Conservation (phyloP, 2,888 invertebrate species). For the Hesperia comma region DNA sequence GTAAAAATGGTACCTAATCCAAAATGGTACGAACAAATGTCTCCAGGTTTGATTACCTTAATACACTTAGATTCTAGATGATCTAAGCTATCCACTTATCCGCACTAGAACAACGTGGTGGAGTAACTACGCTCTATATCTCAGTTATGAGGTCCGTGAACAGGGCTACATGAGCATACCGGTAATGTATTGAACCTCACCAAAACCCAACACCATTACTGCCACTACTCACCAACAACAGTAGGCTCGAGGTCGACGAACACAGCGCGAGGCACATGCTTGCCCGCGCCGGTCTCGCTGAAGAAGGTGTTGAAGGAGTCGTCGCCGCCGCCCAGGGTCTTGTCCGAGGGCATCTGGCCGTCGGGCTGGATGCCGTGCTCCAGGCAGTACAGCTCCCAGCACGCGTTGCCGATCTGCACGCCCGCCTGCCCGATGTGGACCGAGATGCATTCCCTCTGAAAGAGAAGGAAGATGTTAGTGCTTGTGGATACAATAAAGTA, state of each 20-base stretch:
- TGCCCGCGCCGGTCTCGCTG: conserved; percentile 89
- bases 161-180: too few species aligned
- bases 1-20: too few species aligned
- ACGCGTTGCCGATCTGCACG: conserved; percentile 93
- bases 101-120: too few species aligned
- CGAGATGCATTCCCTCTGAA: conserved; percentile 93
- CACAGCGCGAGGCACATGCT: conserved; percentile 94
- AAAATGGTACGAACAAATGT: too few species aligned
- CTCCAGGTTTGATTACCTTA: too few species aligned
- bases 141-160: too few species aligned
- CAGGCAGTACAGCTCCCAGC: conserved; percentile 93
- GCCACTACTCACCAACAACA: conserved; percentile 88
- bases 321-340: conserved; percentile 88
- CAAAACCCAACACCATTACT: too few species aligned
- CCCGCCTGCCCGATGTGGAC: conserved; percentile 94
- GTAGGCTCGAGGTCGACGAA: conserved; percentile 97
- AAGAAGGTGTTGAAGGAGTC: conserved; percentile 92
- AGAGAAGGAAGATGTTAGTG: neutral
- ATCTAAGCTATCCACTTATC: too few species aligned
- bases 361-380: conserved; percentile 94
- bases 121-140: too few species aligned
- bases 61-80: too few species aligned
- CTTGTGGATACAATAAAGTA: too few species aligned
- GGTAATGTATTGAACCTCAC: too few species aligned
- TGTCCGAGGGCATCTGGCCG: conserved; percentile 94